Percentiles rank a stretch among this genome's conserved stretches.
Evolutionary conservation across 37 sponge, comb jelly and placozoan genomes (phyloP).

Genomic region (Crambe crambe): DNA sequence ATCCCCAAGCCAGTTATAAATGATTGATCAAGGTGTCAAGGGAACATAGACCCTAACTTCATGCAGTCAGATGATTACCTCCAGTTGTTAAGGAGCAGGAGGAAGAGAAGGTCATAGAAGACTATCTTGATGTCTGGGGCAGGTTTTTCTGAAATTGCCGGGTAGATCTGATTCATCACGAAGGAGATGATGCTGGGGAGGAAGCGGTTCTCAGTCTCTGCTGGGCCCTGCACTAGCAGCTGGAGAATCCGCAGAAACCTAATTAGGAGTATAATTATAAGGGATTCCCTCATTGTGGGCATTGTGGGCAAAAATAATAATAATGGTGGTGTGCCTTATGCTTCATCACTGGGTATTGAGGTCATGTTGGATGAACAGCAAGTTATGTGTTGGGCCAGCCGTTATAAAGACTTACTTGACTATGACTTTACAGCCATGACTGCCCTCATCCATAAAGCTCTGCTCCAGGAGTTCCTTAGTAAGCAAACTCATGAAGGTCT

Average conservation of each 20-base stretch:
- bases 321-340: no score
- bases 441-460: constrained; percentile 37
- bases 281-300: not conserved
- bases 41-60: no score
- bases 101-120: constrained; percentile 71
- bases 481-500: constrained; percentile 75
- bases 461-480: constrained; percentile 65
- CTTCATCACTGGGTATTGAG: no score
- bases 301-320: not conserved
- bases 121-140: constrained; percentile 71
- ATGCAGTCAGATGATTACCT: no score
- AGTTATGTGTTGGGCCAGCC: no score
- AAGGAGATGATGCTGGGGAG: constrained; percentile 77
- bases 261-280: not conserved
- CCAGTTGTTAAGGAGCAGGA: constrained; percentile 82
- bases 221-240: constrained; percentile 50
- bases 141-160: constrained; percentile 45
- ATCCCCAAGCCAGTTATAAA: no score
- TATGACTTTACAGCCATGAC: constrained; percentile 57
- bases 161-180: constrained; percentile 78
- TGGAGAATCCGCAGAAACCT: constrained; percentile 77
- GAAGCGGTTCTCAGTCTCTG: constrained; percentile 32
- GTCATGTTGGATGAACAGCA: no score
- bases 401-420: constrained; percentile 88
- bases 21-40: no score